Conservation (phyloP, 1,140 invertebrate species). For the Drosophila ironensis region DNA sequence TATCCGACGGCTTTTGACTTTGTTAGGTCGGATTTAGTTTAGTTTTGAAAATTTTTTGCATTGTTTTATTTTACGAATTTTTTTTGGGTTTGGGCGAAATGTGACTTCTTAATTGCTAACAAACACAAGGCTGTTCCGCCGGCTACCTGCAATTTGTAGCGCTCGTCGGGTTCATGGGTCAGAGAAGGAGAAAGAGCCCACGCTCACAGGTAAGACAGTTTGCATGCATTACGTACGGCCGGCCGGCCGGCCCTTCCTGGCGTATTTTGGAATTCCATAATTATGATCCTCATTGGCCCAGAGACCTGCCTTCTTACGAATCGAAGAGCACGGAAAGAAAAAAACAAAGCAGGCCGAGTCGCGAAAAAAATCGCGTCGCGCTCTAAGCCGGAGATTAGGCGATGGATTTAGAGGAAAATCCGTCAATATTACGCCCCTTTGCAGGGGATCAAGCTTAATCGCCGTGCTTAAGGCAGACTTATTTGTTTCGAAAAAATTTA, state of each 20-base stretch:
- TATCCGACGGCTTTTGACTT: conserved; percentile 23
- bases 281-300: conserved; percentile 66
- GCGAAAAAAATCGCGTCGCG: conserved; percentile 72
- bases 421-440: conserved; percentile 75
- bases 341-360: conserved; percentile 42
- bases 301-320: conserved; percentile 57
- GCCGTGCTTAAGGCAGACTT: conserved; percentile 64
- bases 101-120: conserved; percentile 76
- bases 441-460: conserved; percentile 74
- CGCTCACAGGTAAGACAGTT: conserved; percentile 64
- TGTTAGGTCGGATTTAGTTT: conserved; percentile 77
- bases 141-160: conserved; percentile 10
- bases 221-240: no score
- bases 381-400: conserved; percentile 75
- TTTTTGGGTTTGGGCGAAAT: conserved; percentile 66
- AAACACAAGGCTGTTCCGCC: conserved; percentile 39
- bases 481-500: conserved; percentile 74
- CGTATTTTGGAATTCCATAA: conserved; percentile 79
- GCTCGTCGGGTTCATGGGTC: not conserved
- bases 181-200: conserved; percentile 50
- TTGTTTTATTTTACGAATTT: conserved; percentile 64
- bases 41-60: conserved; percentile 71
- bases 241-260: conserved; percentile 10
- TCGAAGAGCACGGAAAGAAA: conserved; percentile 50
- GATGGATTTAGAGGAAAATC: conserved; percentile 76